Conservation (phyloP, 2,797 vertebrate genomes). For the Remorina albescens region DNA sequence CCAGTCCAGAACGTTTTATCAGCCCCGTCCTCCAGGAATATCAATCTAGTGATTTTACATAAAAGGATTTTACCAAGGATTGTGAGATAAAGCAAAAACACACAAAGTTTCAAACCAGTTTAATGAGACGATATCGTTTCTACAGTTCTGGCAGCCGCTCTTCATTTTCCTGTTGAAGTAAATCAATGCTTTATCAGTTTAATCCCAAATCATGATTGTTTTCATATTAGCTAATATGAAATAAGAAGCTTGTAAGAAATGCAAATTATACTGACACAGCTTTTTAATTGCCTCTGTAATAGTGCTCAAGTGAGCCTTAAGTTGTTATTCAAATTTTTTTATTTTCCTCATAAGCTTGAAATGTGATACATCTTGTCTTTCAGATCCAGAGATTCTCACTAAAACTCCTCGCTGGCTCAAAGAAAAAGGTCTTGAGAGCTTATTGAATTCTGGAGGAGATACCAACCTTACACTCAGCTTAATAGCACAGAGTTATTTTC, state of each 20-base stretch:
- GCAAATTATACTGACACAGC: background rate
- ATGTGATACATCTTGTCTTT: background rate
- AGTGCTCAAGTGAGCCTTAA: background rate
- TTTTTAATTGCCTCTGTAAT: background rate
- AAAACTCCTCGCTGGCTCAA: background rate
- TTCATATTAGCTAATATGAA: background rate
- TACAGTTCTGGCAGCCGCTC: background rate
- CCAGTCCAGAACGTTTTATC: background rate
- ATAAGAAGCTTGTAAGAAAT: background rate
- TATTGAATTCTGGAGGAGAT: slow-evolving; percentile 5
- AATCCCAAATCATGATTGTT: background rate
- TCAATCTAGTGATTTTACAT: background rate
- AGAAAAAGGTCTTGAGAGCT: slow-evolving; percentile 1
- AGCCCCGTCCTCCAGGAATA: background rate
- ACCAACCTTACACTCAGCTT: slow-evolving; percentile 13
- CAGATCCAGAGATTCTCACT: background rate
- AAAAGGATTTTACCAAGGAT: background rate
- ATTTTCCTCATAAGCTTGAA: background rate
- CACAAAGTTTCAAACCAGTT: background rate
- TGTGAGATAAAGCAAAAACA: background rate
- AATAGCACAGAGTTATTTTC: slow-evolving; percentile 25
- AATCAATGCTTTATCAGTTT: slow-evolving; percentile 5
- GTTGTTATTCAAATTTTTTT: background rate
- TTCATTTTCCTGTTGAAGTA: slow-evolving; percentile 7
- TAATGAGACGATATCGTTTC: background rate